Conservation (phyloP, 2,888 invertebrate genomes). For the Strigamia maritima region DNA sequence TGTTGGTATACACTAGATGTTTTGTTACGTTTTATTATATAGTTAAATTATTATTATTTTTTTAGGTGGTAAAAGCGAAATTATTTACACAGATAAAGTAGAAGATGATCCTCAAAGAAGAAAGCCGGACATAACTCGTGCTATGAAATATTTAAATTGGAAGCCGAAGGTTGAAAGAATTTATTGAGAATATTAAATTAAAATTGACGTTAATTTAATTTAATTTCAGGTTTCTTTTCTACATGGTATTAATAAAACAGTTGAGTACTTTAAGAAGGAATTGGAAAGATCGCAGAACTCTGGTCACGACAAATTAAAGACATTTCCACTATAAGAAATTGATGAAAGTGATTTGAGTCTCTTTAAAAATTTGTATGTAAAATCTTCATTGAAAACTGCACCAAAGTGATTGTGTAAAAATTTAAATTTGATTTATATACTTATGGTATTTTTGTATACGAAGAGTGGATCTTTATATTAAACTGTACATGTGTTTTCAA, state of each 20-base stretch:
- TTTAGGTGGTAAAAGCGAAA: slow-evolving; percentile 79
- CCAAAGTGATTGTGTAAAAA: background rate
- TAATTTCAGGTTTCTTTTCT: slow-evolving; percentile 67
- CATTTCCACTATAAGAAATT: background rate
- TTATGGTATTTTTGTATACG: background rate
- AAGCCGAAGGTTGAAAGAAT: slow-evolving; percentile 70
- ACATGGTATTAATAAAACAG: slow-evolving; percentile 84
- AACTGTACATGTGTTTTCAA: no score
- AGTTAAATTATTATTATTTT: slow-evolving; percentile 6
- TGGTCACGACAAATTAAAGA: slow-evolving; percentile 55
- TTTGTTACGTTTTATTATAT: slow-evolving; percentile 29
- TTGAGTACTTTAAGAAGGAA: slow-evolving; percentile 90
- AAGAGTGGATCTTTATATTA: background rate
- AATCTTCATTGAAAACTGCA: background rate
- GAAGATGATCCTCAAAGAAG: slow-evolving; percentile 95
- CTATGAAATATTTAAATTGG: slow-evolving; percentile 82
- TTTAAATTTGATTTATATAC: background rate
- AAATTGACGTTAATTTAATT: slow-evolving; percentile 36
- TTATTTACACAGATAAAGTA: slow-evolving; percentile 78
- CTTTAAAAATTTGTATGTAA: no score
- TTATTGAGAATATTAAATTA: background rate
- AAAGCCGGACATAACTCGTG: slow-evolving; percentile 87
- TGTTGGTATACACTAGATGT: slow-evolving; percentile 51
- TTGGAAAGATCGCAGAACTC: slow-evolving; percentile 60
- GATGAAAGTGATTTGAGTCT: background rate